phyloP scores from a whole-genome alignment of 2,113 vertebrate species.

The Mungos mungo region DNA sequence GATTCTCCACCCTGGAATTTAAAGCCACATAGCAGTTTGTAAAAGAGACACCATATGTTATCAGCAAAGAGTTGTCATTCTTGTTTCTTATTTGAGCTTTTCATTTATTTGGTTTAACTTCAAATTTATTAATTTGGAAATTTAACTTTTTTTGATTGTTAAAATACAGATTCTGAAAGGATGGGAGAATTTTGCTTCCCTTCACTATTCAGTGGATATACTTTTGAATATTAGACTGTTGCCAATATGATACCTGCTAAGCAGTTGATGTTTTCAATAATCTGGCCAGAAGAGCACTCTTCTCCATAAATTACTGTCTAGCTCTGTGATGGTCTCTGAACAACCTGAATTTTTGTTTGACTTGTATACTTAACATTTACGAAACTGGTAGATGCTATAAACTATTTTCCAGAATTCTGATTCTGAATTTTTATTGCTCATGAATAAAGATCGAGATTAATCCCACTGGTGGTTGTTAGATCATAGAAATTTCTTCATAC shows the following conservation, averaged over 20 bases:
- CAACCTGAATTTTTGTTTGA: background rate
- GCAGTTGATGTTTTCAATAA: background rate
- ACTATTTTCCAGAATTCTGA: background rate
- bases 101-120: background rate
- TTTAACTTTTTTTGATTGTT: background rate
- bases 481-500: background rate
- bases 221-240: background rate
- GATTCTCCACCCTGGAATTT: background rate
- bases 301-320: background rate
- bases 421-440: constrained; percentile 16
- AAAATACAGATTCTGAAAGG: background rate
- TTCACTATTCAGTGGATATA: background rate
- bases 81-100: background rate
- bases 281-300: background rate
- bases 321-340: background rate
- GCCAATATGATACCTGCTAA: background rate
- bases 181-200: background rate
- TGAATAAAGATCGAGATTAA: constrained; percentile 1
- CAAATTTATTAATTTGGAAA: background rate
- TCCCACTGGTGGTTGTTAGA: background rate
- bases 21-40: background rate
- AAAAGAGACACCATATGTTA: background rate
- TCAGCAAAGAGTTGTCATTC: background rate
- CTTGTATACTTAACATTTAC: background rate
- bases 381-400: background rate